phyloP scores from a whole-genome alignment of 92 coral and sea anemone genomes.

The Meandrina meandrites region DNA sequence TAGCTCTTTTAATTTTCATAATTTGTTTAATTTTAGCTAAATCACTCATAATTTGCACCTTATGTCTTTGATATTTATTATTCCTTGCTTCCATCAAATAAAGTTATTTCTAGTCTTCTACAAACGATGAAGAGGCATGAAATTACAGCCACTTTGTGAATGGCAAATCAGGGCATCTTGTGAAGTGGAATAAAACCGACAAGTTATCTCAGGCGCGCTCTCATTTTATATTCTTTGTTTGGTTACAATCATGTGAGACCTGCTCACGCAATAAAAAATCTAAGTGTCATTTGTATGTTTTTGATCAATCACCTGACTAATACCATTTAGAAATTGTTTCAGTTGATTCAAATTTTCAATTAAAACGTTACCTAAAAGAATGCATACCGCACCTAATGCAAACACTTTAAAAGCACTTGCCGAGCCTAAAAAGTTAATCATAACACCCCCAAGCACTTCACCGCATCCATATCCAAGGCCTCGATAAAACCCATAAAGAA shows the following conservation, averaged over 20 bases:
- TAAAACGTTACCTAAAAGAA: constrained; percentile 5
- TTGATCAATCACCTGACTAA: background rate
- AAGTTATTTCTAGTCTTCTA: background rate
- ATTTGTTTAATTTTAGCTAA: background rate
- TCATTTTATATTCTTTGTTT: background rate
- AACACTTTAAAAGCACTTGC: constrained; percentile 55
- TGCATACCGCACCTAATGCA: constrained; percentile 20
- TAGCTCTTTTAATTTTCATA: background rate
- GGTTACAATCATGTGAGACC: background rate
- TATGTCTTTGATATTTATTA: background rate
- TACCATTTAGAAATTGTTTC: background rate
- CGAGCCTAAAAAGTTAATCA: constrained; percentile 67
- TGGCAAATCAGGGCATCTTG: background rate
- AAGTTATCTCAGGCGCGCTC: background rate
- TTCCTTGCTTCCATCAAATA: background rate
- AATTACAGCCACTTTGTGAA: background rate
- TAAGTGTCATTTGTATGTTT: background rate
- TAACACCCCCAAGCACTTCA: constrained; percentile 72
- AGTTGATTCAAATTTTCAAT: constrained; percentile 1
- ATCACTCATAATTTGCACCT: background rate
- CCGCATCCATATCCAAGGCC: constrained; percentile 81
- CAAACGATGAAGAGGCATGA: no score
- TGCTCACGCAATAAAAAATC: background rate
- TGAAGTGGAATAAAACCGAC: background rate
- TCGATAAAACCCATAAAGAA: constrained; percentile 74